Conservation (phyloP, 2,797 vertebrate species). For the Phoeniculus purpureus region DNA sequence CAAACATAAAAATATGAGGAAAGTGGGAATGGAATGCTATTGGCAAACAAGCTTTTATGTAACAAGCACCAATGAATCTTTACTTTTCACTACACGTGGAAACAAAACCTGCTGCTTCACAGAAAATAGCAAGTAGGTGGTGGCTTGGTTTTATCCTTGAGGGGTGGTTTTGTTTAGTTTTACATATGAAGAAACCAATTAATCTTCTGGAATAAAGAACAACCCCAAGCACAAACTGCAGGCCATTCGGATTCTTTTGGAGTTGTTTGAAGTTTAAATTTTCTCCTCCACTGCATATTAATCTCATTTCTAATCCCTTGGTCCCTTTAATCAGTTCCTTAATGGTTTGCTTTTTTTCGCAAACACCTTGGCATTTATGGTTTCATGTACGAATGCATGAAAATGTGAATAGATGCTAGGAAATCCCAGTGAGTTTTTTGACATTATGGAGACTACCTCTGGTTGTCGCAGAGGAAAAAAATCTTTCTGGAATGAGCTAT, state of each 20-base stretch:
- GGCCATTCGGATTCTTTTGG: neutral
- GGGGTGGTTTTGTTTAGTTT: neutral
- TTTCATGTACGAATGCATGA: neutral
- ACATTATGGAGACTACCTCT: neutral
- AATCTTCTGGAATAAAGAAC: neutral
- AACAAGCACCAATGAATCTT: neutral
- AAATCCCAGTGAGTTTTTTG: neutral
- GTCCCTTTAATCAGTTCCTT: neutral
- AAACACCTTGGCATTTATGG: neutral
- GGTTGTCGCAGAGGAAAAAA: neutral
- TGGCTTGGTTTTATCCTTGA: neutral
- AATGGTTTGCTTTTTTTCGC: neutral
- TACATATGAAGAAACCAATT: neutral
- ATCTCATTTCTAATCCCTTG: conserved; percentile 9
- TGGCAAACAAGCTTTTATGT: neutral
- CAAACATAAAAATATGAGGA: neutral
- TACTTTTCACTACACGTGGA: neutral
- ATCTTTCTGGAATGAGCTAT: neutral
- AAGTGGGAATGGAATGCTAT: neutral
- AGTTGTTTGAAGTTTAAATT: conserved; percentile 8
- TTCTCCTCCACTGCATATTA: conserved; percentile 17
- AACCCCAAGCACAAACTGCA: neutral
- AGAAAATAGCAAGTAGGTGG: neutral
- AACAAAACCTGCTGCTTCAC: neutral
- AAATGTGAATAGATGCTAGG: neutral